These are phyloP conservation scores for Philereme transversata DNA, from an alignment of 2,888 invertebrate species.

Conservation along the genomic window DNA sequence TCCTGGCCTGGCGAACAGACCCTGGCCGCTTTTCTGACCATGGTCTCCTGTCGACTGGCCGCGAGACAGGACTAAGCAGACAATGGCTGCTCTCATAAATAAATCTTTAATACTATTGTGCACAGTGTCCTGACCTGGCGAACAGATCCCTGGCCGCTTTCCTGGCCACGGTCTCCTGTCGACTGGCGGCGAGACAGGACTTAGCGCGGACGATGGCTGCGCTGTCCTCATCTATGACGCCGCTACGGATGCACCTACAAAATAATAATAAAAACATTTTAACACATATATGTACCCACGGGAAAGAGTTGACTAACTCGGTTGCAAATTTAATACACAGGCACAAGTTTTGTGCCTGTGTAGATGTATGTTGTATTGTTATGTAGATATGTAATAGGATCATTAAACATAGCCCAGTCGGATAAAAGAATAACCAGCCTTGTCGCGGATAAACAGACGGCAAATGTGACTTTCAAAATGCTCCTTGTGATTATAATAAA, in stretches of 20 bases:
- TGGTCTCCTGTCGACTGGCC: slow-evolving; percentile 93
- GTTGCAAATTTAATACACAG: too few species aligned
- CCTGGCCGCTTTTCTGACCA: slow-evolving; percentile 93
- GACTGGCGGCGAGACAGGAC: slow-evolving; percentile 92
- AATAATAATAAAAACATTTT: neutral
- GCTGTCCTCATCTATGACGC: slow-evolving; percentile 79
- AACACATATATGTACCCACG: too few species aligned
- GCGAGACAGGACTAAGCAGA: slow-evolving; percentile 88
- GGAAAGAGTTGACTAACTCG: too few species aligned
- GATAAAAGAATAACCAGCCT: too few species aligned
- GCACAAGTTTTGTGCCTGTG: too few species aligned
- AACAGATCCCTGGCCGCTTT: slow-evolving; percentile 95
- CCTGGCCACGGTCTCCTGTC: slow-evolving; percentile 93
- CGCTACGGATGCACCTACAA: slow-evolving; percentile 87
- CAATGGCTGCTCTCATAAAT: slow-evolving; percentile 68
- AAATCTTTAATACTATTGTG: too few species aligned
- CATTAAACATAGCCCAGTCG: neutral
- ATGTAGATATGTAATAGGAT: neutral
- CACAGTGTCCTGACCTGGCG: slow-evolving; percentile 83
- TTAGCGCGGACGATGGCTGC: slow-evolving; percentile 79
- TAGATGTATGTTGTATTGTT: too few species aligned
- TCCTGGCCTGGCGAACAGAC: too few species aligned
- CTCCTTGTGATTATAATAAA: too few species aligned
- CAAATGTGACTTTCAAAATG: too few species aligned
- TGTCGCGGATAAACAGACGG: too few species aligned